phyloP scores from a whole-genome alignment of 2,113 vertebrate genomes.

The Pycnonotus jocosus region DNA sequence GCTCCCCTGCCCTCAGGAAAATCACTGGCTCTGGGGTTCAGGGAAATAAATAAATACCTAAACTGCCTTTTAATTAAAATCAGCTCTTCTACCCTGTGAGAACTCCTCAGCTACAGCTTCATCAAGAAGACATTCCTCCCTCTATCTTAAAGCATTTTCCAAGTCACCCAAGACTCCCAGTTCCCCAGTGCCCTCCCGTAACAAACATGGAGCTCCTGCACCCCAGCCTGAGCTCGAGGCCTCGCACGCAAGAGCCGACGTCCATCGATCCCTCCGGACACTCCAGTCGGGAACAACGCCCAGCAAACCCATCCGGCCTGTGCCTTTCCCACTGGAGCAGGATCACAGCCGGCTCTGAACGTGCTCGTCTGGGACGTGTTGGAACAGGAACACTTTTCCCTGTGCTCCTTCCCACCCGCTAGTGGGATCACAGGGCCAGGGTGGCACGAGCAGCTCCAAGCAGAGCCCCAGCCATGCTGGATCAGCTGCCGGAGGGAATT shows the following conservation, averaged over 20 bases:
- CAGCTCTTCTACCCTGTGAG: background rate
- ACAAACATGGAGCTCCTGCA: accelerated
- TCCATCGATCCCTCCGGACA: accelerated
- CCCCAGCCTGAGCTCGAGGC: accelerated
- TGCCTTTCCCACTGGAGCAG: background rate
- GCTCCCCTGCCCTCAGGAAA: background rate
- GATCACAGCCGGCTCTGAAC: background rate
- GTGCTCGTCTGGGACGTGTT: background rate
- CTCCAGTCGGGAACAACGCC: background rate
- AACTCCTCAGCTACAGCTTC: background rate
- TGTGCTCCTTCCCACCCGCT: background rate
- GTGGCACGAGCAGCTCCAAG: background rate
- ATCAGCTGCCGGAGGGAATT: background rate
- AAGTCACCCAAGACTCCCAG: background rate
- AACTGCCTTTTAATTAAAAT: background rate
- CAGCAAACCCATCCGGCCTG: background rate
- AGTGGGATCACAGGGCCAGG: background rate
- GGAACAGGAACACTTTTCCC: background rate
- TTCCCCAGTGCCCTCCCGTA: background rate
- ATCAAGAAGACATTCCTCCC: background rate
- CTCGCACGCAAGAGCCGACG: accelerated
- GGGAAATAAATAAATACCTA: background rate
- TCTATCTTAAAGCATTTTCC: background rate
- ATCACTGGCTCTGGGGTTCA: background rate
- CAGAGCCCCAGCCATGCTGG: background rate